Conservation (phyloP, 2,113 vertebrate species). For the Paedocypris sp. region DNA sequence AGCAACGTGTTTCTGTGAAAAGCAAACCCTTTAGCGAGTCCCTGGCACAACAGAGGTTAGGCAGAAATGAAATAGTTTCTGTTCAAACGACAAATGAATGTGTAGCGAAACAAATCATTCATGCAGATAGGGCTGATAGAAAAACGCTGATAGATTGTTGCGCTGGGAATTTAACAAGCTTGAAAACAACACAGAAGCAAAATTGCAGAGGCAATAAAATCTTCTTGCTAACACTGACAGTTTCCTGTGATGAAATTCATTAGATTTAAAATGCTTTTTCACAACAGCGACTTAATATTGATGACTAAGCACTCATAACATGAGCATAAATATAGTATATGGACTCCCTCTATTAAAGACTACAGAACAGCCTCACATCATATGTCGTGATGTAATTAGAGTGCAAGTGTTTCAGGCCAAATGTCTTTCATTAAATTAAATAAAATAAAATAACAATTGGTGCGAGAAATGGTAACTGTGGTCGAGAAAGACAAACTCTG, state of each 20-base stretch:
- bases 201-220: slow-evolving; percentile 14
- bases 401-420: no score
- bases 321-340: neutral
- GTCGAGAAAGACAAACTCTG: no score
- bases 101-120: slow-evolving; percentile 8
- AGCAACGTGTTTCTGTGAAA: neutral
- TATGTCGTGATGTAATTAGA: neutral
- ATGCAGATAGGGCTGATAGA: slow-evolving; percentile 12
- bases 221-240: slow-evolving; percentile 8
- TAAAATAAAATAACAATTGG: no score
- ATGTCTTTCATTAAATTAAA: no score
- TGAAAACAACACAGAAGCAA: neutral
- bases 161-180: slow-evolving; percentile 3
- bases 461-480: no score
- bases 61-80: neutral
- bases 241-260: slow-evolving; percentile 16
- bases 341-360: neutral
- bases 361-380: neutral
- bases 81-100: neutral
- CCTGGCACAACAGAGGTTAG: neutral
- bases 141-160: slow-evolving; percentile 21
- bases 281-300: slow-evolving; percentile 2
- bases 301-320: neutral
- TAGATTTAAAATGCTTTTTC: slow-evolving; percentile 7
- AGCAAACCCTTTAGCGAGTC: neutral